Conservation (phyloP, 2,888 invertebrate species). For the Tipula unca region DNA sequence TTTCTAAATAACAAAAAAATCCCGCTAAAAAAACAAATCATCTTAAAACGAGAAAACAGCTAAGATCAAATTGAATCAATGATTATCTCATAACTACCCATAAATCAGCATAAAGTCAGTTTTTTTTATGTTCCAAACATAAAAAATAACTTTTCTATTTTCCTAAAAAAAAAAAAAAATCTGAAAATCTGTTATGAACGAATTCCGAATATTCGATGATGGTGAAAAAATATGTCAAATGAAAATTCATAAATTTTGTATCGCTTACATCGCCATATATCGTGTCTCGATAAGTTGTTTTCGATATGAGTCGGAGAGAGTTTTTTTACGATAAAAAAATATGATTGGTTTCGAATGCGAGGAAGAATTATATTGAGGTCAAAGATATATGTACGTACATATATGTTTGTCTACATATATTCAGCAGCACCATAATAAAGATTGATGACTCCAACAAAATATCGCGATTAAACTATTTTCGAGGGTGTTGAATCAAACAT, state of each 20-base stretch:
- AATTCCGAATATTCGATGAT: constrained; percentile 17
- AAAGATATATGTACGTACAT: neutral
- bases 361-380: neutral
- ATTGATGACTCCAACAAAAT: neutral
- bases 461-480: neutral
- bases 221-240: constrained; percentile 18
- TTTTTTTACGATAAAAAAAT: neutral
- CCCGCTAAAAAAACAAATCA: neutral
- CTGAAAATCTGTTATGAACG: neutral
- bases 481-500: neutral
- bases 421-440: neutral
- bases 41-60: neutral
- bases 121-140: neutral
- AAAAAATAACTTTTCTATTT: neutral
- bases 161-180: neutral
- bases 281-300: neutral
- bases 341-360: neutral
- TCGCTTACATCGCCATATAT: neutral
- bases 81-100: neutral
- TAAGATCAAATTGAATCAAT: neutral
- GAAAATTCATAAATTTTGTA: neutral
- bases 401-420: neutral
- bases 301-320: neutral
- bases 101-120: neutral
- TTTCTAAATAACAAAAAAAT: neutral